A percentile compares a stretch with the other conserved stretches of the same genome.
These are phyloP conservation scores for Argentina silus DNA, from an alignment of 2,797 vertebrate genomes.

Conservation along the genomic window DNA sequence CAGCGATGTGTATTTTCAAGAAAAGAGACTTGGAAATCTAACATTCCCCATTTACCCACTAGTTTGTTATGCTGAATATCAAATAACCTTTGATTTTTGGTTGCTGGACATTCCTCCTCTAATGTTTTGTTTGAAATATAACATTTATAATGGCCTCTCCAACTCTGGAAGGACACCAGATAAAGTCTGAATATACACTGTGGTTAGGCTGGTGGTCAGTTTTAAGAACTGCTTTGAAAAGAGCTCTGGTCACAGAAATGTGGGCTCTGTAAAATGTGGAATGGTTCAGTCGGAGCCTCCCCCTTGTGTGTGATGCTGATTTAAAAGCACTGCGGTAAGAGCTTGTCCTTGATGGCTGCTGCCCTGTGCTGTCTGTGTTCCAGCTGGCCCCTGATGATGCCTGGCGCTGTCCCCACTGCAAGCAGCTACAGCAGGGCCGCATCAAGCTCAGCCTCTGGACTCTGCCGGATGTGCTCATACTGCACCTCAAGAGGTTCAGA, in stretches of 20 bases:
- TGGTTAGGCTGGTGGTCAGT: constrained; percentile 53
- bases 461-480: constrained; percentile 94
- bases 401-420: constrained; percentile 98
- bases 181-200: constrained; percentile 45
- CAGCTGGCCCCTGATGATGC: constrained; percentile 97
- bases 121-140: constrained; percentile 57
- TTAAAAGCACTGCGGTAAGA: constrained; percentile 58
- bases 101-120: constrained; percentile 49
- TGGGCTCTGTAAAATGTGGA: background rate
- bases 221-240: constrained; percentile 33
- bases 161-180: constrained; percentile 30
- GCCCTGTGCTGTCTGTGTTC: constrained; percentile 50
- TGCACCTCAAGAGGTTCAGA: constrained; percentile 96
- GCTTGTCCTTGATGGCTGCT: constrained; percentile 52
- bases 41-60: background rate
- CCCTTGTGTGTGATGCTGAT: constrained; percentile 45
- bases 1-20: constrained; percentile 20
- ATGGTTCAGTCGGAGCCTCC: constrained; percentile 15
- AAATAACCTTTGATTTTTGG: constrained; percentile 25
- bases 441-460: constrained; percentile 99
- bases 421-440: constrained; percentile 98
- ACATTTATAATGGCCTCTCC: constrained; percentile 36
- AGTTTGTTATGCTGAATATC: constrained; percentile 25
- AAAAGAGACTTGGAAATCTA: background rate
- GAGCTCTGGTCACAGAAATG: constrained; percentile 1